Base-by-base conservation (phyloP, 2,113 vertebrate species). In the Nothocercus nigrocapillus region DNA sequence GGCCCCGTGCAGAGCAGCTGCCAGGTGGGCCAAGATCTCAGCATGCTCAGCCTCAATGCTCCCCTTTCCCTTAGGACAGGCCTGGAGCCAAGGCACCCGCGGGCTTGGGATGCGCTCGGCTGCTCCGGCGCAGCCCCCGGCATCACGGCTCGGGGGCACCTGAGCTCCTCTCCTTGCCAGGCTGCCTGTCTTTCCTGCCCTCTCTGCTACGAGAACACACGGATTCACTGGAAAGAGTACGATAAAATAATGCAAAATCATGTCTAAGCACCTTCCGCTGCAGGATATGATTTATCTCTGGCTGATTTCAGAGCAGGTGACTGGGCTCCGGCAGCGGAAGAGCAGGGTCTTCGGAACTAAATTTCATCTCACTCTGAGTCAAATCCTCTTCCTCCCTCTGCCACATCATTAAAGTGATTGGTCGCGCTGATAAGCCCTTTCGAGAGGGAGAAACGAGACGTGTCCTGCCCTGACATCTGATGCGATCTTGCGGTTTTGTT, bases 281-380 rank as follows among this genome's bases (percentile, higher is more conserved):
- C 92, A 66, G 93, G 93, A 93, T 79, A 49, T 58, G 88, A 90
- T 94, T 86, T 38, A 64, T 94, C 73, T 81, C 32, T 20, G 83
- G 64, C 85, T 75, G 92, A 4, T 22, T 86, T 92, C 66, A 87
- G 88, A 82, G 67, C 94, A 95, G 94, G 95, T 95, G 94, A 90
- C 90, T 56, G 93, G 40, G n/a, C 92, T 70, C 70, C 3, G 1
- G 87, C 89, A 83, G 94, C 73, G 61, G 88, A 96, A 95, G 69
- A 93, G 58, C 88, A 91, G 92, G 94, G 85, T 84, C 92, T 64
- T 7, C 47, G 92, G 90, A 88, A 36, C 94, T 77, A 7, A 86
- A 94, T 90, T 94, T 96, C 88, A 93, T 97, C 96, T 89, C 90
- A 7, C 62, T 95, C 90, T 94, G 94, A 97, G 90, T 97, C 95